Base-by-base conservation (phyloP, 2,113 vertebrate species). In the Hydrochoerus hydrochaeris region DNA sequence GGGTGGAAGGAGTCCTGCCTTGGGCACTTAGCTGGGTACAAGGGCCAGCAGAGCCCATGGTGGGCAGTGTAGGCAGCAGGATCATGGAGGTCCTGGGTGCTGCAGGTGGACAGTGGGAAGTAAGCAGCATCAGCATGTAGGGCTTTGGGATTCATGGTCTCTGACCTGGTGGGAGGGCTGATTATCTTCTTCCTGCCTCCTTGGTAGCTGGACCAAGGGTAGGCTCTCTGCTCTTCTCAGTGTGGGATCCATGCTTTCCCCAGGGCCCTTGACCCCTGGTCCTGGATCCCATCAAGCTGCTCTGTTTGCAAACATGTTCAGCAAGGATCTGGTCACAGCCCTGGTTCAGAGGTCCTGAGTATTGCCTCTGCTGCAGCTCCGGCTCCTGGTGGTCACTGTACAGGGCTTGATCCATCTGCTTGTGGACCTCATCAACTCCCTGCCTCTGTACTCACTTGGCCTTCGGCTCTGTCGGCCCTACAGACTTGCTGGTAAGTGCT, bases 401-500 rank as follows among this genome's bases (percentile, higher is more conserved):
- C 99, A 99, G 97, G 99, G 99, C 54, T 89, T 99, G 88, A 98
- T 99, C 87, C 99, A 99, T 94, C 98, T 99, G 97, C 99, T 99
- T 0, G 98, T 99, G 90, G 99, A 99, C 96, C 98, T 99, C 78
- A 98, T 99, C 94, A 99, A 99, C 98, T 99, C 99, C 9, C 98
- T 99, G 97, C 99, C 99, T 0, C 98, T 99, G 88, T 99, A 99
- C 32, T 99, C 99, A 0, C n/a, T 99, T 9, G 97, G 98, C 52
- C 99, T 99, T 24, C 98, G 99, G 2, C 67, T 99, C 95, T 99
- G 98, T 97, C 99, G 99, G 0, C 98, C 99, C 54, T 99, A 99
- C 98, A 98, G 99, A 75, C 99, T 99, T 0, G 99, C 99, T 54
- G 99, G 99, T 99, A 96, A 88, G 98, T 97, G 46, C 46, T 54